Conservation (phyloP, 1,140 invertebrate species). For the Halotydeus destructor region DNA sequence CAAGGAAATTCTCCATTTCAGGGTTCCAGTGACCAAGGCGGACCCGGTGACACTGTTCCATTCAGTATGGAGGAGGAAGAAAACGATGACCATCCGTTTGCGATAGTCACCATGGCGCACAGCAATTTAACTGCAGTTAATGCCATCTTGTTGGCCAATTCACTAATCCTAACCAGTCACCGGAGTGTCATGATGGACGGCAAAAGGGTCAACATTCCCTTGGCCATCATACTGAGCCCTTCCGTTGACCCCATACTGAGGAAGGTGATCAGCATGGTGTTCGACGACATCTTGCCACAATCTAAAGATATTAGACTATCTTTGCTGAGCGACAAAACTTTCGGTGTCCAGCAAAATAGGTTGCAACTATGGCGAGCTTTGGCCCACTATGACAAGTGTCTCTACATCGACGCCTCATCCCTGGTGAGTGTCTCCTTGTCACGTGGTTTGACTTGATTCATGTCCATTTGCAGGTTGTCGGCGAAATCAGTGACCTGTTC, state of each 20-base stretch:
- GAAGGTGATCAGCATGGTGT: conserved; percentile 1
- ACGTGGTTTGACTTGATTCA: neutral
- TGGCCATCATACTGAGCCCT: neutral
- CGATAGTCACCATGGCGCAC: conserved; percentile 7
- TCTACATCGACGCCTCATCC: conserved; percentile 7
- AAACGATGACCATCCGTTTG: neutral
- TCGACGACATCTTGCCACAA: conserved; percentile 6
- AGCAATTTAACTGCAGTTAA: conserved; percentile 9
- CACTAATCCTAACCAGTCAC: conserved; percentile 7
- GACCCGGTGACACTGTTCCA: neutral
- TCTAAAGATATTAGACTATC: neutral
- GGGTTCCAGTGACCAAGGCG: neutral
- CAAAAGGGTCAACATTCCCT: conserved; percentile 3
- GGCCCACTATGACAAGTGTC: conserved; percentile 8
- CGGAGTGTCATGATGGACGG: neutral
- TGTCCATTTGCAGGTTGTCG: conserved; percentile 3
- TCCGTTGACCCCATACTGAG: neutral
- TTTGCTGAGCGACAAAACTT: conserved; percentile 6
- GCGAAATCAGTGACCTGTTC: conserved; percentile 7
- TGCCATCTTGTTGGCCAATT: conserved; percentile 10
- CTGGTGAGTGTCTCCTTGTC: conserved; percentile 1
- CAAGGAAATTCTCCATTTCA: neutral
- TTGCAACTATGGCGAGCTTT: conserved; percentile 10
- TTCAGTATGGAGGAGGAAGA: neutral
- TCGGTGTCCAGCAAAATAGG: conserved; percentile 8